Percentiles rank a stretch among this genome's conserved stretches.
Conservation (phyloP, 2,888 invertebrate genomes). For the Melieria omissa region DNA sequence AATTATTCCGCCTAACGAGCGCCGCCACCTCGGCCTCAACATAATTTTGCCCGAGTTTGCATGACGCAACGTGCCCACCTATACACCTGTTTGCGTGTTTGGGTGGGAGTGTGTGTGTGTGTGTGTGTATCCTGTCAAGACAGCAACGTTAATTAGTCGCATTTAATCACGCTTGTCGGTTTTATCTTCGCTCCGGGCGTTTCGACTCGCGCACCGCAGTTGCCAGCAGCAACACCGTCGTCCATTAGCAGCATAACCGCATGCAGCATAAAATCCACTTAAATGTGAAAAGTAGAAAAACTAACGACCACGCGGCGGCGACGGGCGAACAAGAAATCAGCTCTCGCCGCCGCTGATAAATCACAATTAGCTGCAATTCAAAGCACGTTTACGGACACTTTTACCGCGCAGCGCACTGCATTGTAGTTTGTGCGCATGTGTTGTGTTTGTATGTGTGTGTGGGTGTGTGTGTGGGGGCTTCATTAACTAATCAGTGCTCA, state of each 20-base stretch:
- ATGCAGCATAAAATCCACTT: neutral
- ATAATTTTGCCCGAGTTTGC: too few species aligned
- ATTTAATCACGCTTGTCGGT: constrained; percentile 46
- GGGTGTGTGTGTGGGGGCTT: too few species aligned
- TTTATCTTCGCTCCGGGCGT: constrained; percentile 1
- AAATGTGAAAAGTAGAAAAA: neutral
- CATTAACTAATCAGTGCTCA: too few species aligned
- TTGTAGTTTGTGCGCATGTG: too few species aligned
- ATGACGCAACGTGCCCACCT: too few species aligned
- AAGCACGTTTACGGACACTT: constrained; percentile 47
- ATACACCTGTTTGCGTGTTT: neutral
- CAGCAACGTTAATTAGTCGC: constrained; percentile 48
- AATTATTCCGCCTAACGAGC: too few species aligned
- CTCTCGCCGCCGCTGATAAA: constrained; percentile 35
- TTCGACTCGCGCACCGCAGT: neutral
- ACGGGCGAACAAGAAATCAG: neutral
- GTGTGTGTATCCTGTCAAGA: neutral
- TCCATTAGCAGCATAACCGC: constrained; percentile 5
- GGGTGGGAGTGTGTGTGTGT: constrained; percentile 2
- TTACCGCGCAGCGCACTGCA: neutral
- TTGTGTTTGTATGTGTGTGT: too few species aligned
- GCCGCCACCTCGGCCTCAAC: too few species aligned
- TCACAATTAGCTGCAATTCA: constrained; percentile 39
- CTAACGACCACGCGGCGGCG: neutral
- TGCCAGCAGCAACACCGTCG: neutral